A percentile compares a stretch with the other conserved stretches of the same genome.
phyloP scores from a whole-genome alignment of 2,113 vertebrate genomes.

The Martes martes region DNA sequence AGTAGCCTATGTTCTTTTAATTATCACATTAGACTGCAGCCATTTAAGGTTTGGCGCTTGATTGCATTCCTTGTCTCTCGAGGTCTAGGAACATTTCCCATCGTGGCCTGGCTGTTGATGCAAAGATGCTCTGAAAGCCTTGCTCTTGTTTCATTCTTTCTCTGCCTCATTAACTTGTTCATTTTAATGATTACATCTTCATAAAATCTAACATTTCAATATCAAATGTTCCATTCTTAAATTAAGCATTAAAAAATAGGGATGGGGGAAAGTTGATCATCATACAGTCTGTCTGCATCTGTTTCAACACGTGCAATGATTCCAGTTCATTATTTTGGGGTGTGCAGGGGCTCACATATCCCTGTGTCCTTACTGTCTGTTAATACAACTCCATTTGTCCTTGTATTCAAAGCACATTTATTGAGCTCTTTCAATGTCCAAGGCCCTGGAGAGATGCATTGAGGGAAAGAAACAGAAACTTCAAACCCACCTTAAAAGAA shows the following conservation, averaged over 20 bases:
- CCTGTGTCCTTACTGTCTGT: background rate
- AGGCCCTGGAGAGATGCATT: background rate
- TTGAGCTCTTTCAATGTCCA: background rate
- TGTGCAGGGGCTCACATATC: accelerated
- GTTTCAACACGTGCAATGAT: background rate
- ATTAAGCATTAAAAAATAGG: conserved; percentile 24
- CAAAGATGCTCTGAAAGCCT: background rate
- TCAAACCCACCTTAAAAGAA: background rate
- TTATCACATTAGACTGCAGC: background rate
- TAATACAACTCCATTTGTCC: background rate
- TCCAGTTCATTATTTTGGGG: background rate
- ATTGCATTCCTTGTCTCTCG: background rate
- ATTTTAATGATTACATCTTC: conserved; percentile 44
- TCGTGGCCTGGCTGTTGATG: background rate
- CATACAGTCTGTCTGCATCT: background rate
- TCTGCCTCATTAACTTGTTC: conserved; percentile 28
- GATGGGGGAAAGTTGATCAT: background rate
- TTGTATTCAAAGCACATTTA: background rate
- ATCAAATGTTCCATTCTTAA: conserved; percentile 13
- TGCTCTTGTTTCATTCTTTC: conserved; percentile 19
- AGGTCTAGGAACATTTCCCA: background rate
- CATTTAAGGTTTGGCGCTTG: background rate
- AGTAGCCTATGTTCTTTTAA: background rate
- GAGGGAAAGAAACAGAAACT: background rate
- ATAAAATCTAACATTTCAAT: conserved; percentile 34